These are phyloP conservation scores for Pygmarrhopalites habei DNA, from an alignment of 1,140 invertebrate genomes.

Conservation along the genomic window DNA sequence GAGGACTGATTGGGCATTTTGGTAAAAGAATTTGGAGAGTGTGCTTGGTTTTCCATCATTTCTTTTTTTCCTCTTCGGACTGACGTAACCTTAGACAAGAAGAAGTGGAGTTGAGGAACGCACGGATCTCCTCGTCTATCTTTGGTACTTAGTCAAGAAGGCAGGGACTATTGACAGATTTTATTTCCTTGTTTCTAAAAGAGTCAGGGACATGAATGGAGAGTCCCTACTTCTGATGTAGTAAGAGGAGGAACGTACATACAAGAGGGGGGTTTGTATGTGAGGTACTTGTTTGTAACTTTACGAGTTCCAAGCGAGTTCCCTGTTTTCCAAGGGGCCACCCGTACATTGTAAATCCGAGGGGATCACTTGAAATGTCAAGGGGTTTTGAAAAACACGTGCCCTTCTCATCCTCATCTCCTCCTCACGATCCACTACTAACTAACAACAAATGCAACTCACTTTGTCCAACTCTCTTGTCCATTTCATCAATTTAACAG, in stretches of 20 bases:
- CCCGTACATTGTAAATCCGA: conserved; percentile 34
- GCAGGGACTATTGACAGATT: conserved; percentile 20
- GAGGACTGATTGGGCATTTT: no score
- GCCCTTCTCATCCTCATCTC: conserved; percentile 10
- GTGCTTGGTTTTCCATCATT: no score
- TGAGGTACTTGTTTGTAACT: neutral
- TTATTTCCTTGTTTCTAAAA: conserved; percentile 29
- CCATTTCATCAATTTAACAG: conserved; percentile 6
- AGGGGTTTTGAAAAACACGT: conserved; percentile 28
- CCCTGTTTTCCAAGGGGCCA: conserved; percentile 21
- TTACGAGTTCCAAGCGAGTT: neutral
- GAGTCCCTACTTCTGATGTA: no score
- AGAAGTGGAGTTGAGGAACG: neutral
- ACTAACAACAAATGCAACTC: no score
- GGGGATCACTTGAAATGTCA: conserved; percentile 26
- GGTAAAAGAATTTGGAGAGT: no score
- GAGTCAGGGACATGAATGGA: neutral
- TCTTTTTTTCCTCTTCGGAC: no score
- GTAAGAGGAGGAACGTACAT: no score
- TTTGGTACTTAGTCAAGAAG: conserved; percentile 4
- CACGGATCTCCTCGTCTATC: neutral
- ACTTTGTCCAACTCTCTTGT: neutral
- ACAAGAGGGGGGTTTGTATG: neutral
- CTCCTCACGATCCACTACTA: no score
- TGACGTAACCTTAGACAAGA: conserved; percentile 22